Conservation (phyloP, 1,140 invertebrate genomes). For the Drosophila littoralis region DNA sequence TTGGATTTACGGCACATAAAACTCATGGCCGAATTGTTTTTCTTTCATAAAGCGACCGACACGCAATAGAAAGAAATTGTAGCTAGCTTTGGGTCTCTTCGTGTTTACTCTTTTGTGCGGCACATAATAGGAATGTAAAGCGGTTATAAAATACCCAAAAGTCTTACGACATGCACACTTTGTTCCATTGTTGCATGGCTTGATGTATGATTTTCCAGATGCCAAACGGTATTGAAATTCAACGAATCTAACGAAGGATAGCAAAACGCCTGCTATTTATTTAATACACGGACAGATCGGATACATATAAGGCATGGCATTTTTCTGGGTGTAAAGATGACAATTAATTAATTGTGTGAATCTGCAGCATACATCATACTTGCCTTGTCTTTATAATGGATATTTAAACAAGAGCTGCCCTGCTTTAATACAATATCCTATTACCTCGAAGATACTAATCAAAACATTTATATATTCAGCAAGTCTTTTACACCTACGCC, state of each 20-base stretch:
- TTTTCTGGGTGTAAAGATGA: too few species aligned
- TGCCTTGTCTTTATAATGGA: too few species aligned
- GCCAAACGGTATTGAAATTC: not conserved
- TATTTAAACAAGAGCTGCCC: too few species aligned
- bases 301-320: too few species aligned
- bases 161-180: slow-evolving; percentile 1
- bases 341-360: too few species aligned
- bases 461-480: not conserved
- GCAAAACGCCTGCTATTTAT: not conserved
- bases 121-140: slow-evolving; percentile 12
- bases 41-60: slow-evolving; percentile 11
- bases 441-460: not conserved
- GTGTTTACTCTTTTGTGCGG: too few species aligned
- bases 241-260: not conserved
- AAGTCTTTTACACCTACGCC: not conserved
- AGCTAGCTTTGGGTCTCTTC: not conserved
- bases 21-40: slow-evolving; percentile 35
- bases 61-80: slow-evolving; percentile 16
- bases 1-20: slow-evolving; percentile 40
- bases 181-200: not conserved
- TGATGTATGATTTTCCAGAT: not conserved
- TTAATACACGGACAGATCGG: not conserved
- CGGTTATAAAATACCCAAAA: slow-evolving; percentile 3
- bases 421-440: not conserved
- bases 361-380: too few species aligned